Conservation (phyloP, 2,797 vertebrate genomes). For the Amblyraja radiata region DNA sequence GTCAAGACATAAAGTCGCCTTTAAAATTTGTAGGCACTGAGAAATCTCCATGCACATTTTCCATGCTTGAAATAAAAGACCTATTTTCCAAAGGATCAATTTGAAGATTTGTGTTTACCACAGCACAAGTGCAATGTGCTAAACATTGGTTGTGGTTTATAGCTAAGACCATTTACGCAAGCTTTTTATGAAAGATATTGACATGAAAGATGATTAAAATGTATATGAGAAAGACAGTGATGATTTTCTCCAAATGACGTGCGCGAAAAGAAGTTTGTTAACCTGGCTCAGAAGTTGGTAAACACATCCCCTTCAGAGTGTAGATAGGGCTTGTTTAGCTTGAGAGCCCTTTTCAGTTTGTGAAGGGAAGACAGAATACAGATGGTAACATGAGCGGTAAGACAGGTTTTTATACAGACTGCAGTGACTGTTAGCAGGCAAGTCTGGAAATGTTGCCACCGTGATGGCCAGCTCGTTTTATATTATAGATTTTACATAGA, state of each 20-base stretch:
- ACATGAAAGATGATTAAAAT: background rate
- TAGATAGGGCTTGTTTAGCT: background rate
- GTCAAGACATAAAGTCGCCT: slow-evolving; percentile 24
- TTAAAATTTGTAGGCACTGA: background rate
- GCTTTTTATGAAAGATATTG: background rate
- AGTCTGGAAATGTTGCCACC: background rate
- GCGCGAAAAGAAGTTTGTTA: background rate
- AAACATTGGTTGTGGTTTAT: background rate
- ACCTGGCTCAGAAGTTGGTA: background rate
- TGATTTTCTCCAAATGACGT: background rate
- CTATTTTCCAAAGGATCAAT: background rate
- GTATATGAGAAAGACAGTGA: background rate
- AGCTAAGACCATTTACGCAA: background rate
- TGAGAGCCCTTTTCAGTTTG: background rate
- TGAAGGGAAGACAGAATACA: background rate
- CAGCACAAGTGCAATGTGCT: too few relatives aligned
- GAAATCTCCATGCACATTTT: background rate
- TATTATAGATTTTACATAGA: background rate
- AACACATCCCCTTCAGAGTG: background rate
- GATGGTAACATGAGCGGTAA: background rate
- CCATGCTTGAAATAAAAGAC: background rate
- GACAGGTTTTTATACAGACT: background rate
- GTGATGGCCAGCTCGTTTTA: background rate
- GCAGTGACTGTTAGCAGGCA: too few relatives aligned
- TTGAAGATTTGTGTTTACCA: background rate